Conservation (phyloP, 2,113 vertebrate species). For the Dryoscopus gambensis region DNA sequence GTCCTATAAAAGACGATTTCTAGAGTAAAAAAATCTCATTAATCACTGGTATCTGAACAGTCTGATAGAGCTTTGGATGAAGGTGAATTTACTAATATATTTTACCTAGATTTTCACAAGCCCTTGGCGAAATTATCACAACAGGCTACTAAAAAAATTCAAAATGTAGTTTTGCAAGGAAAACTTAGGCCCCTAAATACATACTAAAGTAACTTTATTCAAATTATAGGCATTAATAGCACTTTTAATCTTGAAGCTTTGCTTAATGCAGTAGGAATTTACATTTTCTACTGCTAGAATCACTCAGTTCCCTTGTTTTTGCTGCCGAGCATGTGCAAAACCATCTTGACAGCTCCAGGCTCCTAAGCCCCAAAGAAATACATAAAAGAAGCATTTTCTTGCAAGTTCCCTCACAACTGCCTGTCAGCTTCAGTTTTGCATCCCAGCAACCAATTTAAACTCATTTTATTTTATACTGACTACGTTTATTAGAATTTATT, state of each 20-base stretch:
- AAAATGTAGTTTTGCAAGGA: neutral
- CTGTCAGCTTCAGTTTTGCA: constrained; percentile 51
- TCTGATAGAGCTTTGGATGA: neutral
- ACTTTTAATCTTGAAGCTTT: constrained; percentile 3
- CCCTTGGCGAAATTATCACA: neutral
- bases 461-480: constrained; percentile 45
- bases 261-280: neutral
- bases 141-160: neutral
- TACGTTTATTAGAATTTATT: constrained; percentile 45
- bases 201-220: neutral
- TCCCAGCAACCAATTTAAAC: constrained; percentile 57
- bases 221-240: neutral
- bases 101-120: neutral
- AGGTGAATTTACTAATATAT: neutral
- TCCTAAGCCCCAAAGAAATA: constrained; percentile 48
- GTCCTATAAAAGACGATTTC: neutral
- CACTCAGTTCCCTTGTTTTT: neutral
- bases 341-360: constrained; percentile 53
- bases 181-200: neutral
- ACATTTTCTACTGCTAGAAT: constrained; percentile 1
- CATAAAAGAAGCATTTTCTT: constrained; percentile 56
- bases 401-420: constrained; percentile 48
- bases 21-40: neutral
- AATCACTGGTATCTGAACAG: neutral
- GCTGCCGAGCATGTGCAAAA: constrained; percentile 33